phyloP scores from a whole-genome alignment of 2,888 invertebrate genomes.

The Ormia ochracea region DNA sequence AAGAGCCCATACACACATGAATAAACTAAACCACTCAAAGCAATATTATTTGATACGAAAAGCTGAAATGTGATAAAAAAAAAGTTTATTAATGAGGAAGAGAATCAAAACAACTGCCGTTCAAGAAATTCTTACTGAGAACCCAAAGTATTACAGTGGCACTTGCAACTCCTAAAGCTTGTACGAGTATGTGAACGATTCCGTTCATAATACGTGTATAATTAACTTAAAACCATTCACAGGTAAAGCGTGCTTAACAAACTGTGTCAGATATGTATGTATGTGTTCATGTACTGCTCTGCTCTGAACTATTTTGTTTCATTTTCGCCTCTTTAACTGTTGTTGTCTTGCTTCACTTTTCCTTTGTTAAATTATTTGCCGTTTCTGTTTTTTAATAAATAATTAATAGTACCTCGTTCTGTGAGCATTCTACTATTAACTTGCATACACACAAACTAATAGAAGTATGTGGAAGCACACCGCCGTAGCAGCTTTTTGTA shows the following conservation, averaged over 20 bases:
- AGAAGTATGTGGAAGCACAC: not conserved
- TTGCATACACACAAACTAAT: not conserved
- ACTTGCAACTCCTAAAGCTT: conserved; percentile 1
- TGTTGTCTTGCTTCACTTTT: conserved; percentile 12
- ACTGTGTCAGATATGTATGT: conserved; percentile 55
- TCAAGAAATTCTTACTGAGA: not conserved
- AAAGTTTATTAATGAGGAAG: too few species aligned
- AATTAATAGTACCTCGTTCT: conserved; percentile 52
- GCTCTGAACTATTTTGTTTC: not conserved
- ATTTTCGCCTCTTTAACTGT: not conserved
- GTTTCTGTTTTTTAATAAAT: conserved; percentile 47
- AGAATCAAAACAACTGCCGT: not conserved
- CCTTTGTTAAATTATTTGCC: conserved; percentile 4
- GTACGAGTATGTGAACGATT: not conserved
- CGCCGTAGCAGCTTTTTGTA: too few species aligned
- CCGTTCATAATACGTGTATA: conserved; percentile 20
- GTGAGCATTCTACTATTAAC: not conserved
- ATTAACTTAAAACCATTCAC: conserved; percentile 32
- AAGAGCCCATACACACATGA: too few species aligned
- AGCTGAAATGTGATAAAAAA: too few species aligned
- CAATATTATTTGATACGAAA: too few species aligned
- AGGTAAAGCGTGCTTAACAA: conserved; percentile 41
- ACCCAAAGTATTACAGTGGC: not conserved
- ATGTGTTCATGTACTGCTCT: not conserved
- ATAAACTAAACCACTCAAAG: too few species aligned